Evolutionary conservation across 2,888 invertebrate genomes (phyloP).

Genomic region (Cephus pygmeus): DNA sequence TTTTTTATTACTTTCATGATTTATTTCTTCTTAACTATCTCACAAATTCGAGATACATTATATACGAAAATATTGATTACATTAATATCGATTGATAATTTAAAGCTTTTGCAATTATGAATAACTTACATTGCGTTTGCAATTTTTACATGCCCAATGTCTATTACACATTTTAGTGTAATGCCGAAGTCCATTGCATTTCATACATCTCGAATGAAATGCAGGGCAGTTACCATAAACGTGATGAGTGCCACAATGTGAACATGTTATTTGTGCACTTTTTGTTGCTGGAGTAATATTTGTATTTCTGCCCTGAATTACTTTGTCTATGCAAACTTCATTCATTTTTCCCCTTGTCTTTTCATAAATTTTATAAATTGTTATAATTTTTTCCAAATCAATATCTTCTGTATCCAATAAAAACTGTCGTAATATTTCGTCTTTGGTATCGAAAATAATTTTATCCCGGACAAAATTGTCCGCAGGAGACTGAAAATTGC

Average conservation of each 20-base stretch:
- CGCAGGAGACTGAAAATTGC: constrained; percentile 33
- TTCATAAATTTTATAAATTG: constrained; percentile 21
- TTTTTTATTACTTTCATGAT: no score
- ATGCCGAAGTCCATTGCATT: constrained; percentile 30
- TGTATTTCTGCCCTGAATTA: constrained; percentile 16
- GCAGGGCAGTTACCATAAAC: constrained; percentile 31
- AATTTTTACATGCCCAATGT: background rate
- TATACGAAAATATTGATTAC: background rate
- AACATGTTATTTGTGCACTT: constrained; percentile 2
- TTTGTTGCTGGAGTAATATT: constrained; percentile 14
- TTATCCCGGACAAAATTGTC: constrained; percentile 39
- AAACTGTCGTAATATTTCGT: constrained; percentile 20
- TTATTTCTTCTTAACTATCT: no score
- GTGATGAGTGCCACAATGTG: constrained; percentile 31
- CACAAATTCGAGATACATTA: no score
- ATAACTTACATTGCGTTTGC: background rate
- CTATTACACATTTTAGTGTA: background rate
- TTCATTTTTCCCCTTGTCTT: background rate
- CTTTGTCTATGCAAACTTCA: background rate
- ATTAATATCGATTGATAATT: background rate
- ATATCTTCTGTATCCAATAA: constrained; percentile 15
- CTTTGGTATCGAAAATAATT: constrained; percentile 27
- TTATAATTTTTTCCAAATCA: constrained; percentile 17
- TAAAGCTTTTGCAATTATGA: background rate
- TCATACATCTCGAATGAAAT: constrained; percentile 27